Percentiles rank a stretch among this genome's conserved stretches.
These are phyloP conservation scores for Jacana jacana DNA, from an alignment of 2,113 vertebrate genomes.

Conservation along the genomic window DNA sequence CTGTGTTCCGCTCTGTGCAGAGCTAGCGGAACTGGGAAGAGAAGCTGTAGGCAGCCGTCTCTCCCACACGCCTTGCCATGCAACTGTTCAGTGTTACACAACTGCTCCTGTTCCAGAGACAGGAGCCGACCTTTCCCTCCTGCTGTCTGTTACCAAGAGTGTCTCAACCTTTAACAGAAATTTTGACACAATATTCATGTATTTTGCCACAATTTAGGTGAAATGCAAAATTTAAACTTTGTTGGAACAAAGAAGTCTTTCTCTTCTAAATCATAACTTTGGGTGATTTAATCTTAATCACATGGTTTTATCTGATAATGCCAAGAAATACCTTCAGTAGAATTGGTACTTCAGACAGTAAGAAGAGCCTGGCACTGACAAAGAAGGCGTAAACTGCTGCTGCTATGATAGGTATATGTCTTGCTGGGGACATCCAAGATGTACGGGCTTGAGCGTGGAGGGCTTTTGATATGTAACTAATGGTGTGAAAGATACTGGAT, in stretches of 20 bases:
- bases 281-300: neutral
- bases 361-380: neutral
- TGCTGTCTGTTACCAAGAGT: neutral
- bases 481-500: neutral
- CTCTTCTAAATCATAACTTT: neutral
- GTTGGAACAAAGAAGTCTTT: neutral
- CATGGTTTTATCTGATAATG: neutral
- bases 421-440: neutral
- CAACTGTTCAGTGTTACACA: neutral
- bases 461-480: neutral
- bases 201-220: neutral
- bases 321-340: neutral
- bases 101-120: slow-evolving; percentile 7
- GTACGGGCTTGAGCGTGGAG: accelerated
- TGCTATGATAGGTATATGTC: neutral
- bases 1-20: neutral
- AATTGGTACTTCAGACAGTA: neutral
- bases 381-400: neutral
- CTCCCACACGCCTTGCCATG: neutral
- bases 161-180: slow-evolving; percentile 31
- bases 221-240: neutral
- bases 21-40: neutral
- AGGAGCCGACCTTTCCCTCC: slow-evolving; percentile 1
- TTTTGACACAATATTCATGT: slow-evolving; percentile 5
- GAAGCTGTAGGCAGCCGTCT: neutral